phyloP scores from a whole-genome alignment of 2,113 vertebrate species.

The Sclerurus mexicanus region DNA sequence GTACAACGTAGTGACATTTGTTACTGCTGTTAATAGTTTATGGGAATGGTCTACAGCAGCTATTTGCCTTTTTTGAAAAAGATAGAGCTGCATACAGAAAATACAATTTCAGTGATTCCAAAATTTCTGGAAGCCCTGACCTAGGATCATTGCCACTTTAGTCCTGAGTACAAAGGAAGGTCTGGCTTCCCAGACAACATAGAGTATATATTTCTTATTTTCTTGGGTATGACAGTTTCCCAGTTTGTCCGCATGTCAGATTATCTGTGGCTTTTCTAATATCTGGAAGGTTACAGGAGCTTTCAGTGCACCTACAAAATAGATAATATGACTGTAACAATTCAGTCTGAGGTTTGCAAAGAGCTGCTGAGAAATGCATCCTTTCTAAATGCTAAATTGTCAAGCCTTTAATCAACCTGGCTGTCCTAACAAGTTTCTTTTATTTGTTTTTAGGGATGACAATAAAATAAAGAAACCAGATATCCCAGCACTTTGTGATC shows the following conservation, averaged over 20 bases:
- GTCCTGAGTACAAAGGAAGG: background rate
- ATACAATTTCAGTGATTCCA: background rate
- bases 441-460: constrained; percentile 69
- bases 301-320: background rate
- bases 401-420: background rate
- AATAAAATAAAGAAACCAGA: constrained; percentile 62
- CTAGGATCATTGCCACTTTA: rapidly evolving
- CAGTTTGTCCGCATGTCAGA: background rate
- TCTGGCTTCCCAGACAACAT: background rate
- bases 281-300: background rate
- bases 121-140: background rate
- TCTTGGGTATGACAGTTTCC: background rate
- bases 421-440: background rate
- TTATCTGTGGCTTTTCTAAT: background rate
- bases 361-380: background rate
- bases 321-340: background rate
- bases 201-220: background rate
- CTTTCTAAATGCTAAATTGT: background rate
- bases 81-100: background rate
- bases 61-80: background rate
- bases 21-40: background rate
- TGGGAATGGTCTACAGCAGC: background rate
- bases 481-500: background rate
- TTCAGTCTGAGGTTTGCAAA: background rate
- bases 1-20: rapidly evolving